Conservation (phyloP, 2,888 invertebrate genomes). For the Ormyrus rosae region DNA sequence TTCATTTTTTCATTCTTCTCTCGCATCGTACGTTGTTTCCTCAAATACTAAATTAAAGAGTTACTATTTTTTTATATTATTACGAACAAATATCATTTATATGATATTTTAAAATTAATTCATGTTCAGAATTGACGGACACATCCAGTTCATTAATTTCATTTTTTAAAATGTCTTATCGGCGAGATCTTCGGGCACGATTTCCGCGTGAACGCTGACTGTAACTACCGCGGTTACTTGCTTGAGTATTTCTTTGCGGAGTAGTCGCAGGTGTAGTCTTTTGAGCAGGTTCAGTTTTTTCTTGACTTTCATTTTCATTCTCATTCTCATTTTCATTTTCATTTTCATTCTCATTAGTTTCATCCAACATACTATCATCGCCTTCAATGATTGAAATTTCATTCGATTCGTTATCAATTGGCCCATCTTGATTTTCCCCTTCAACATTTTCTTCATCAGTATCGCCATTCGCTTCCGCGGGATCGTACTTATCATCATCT, state of each 20-base stretch:
- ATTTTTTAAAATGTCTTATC: slow-evolving; percentile 63
- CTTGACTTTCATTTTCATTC: slow-evolving; percentile 46
- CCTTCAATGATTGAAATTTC: slow-evolving; percentile 45
- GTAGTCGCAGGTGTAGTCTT: slow-evolving; percentile 17
- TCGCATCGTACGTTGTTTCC: slow-evolving; percentile 1
- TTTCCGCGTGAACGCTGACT: slow-evolving; percentile 68
- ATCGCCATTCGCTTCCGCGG: slow-evolving; percentile 58
- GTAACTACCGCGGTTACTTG: slow-evolving; percentile 59
- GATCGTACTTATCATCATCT: slow-evolving; percentile 59
- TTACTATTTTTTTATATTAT: slow-evolving; percentile 20
- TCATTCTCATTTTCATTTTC: slow-evolving; percentile 52
- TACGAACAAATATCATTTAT: slow-evolving; percentile 33
- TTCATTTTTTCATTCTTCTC: slow-evolving; percentile 10
- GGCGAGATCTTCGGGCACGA: slow-evolving; percentile 71
- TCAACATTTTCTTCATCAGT: slow-evolving; percentile 58
- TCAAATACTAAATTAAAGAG: slow-evolving; percentile 29
- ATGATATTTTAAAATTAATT: slow-evolving; percentile 23
- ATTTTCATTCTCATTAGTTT: slow-evolving; percentile 45
- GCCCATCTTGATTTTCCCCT: slow-evolving; percentile 51
- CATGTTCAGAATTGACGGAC: slow-evolving; percentile 41
- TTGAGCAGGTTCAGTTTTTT: slow-evolving; percentile 42
- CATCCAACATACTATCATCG: slow-evolving; percentile 50
- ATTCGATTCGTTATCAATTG: slow-evolving; percentile 53
- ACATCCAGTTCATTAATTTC: slow-evolving; percentile 14
- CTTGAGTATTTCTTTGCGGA: slow-evolving; percentile 25